phyloP scores from a whole-genome alignment of 35 echinoderm and acorn worm genomes.

The Acanthaster planci region DNA sequence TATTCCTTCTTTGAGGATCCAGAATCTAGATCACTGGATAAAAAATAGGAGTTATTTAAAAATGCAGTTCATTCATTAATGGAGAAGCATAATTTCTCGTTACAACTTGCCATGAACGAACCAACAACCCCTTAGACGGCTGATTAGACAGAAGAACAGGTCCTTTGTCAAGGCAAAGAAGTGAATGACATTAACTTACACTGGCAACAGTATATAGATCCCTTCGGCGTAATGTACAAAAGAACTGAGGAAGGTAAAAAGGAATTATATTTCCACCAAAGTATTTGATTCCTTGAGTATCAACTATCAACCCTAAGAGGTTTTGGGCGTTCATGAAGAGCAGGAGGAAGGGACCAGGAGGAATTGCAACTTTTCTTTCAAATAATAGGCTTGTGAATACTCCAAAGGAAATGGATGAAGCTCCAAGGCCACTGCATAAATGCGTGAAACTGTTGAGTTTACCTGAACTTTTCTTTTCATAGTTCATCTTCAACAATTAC shows the following conservation, averaged over 20 bases:
- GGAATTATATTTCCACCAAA: not conserved
- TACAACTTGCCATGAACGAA: slow-evolving; percentile 11
- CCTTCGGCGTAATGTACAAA: not conserved
- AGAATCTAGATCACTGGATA: too few species aligned
- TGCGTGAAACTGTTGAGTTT: too few species aligned
- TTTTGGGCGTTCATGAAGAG: slow-evolving; percentile 45
- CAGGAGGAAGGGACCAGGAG: slow-evolving; percentile 14
- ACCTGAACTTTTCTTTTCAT: too few species aligned
- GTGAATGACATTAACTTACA: not conserved
- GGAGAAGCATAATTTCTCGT: not conserved
- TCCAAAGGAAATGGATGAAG: too few species aligned
- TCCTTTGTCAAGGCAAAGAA: slow-evolving; percentile 8
- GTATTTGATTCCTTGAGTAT: slow-evolving; percentile 1
- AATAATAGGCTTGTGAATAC: slow-evolving; percentile 15
- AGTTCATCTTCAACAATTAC: too few species aligned
- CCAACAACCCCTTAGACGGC: slow-evolving; percentile 8
- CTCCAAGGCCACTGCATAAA: too few species aligned
- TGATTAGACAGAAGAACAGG: not conserved
- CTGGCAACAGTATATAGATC: slow-evolving; percentile 1
- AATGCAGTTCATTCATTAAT: too few species aligned
- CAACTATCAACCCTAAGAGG: slow-evolving; percentile 24
- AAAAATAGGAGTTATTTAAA: too few species aligned
- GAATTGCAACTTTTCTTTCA: slow-evolving; percentile 7
- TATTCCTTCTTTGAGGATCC: too few species aligned
- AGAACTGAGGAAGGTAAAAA: not conserved